Percentiles rank a stretch among this genome's conserved stretches.
Evolutionary conservation across 2,888 invertebrate genomes (phyloP).

Genomic region (Listrodromus nycthemerus): DNA sequence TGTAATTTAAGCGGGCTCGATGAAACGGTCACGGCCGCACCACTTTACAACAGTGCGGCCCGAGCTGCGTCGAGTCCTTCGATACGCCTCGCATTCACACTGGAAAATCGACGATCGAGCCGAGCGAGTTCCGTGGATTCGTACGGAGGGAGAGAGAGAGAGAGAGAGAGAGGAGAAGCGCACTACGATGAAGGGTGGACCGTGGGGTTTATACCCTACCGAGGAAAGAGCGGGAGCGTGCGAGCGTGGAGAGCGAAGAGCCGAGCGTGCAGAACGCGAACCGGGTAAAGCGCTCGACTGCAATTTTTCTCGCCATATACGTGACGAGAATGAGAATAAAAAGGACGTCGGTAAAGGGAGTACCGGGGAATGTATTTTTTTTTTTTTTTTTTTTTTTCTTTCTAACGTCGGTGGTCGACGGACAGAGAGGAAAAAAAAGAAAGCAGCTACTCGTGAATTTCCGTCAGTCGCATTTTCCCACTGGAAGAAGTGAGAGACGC

Average conservation of each 20-base stretch:
- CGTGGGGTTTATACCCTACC: conserved; percentile 50
- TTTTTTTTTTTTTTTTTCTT: conserved; percentile 18
- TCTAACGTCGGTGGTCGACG: conserved; percentile 13
- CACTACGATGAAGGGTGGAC: conserved; percentile 31
- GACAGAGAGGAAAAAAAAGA: conserved; percentile 69
- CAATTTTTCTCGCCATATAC: conserved; percentile 85
- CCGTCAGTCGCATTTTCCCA: conserved; percentile 55
- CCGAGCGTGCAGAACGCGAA: conserved; percentile 84
- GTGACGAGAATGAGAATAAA: conserved; percentile 82
- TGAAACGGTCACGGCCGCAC: too few relatives aligned
- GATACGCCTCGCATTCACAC: conserved; percentile 3
- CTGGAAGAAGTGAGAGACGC: conserved; percentile 51
- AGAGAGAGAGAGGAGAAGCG: conserved; percentile 50
- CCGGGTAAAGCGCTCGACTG: conserved; percentile 84
- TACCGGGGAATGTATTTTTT: conserved; percentile 44
- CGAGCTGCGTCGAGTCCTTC: background rate
- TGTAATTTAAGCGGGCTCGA: too few relatives aligned
- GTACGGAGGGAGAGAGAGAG: too few relatives aligned
- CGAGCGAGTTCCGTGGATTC: background rate
- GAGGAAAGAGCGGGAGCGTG: conserved; percentile 66
- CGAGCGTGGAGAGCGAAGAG: conserved; percentile 68
- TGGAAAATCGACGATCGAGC: conserved; percentile 6
- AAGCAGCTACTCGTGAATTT: conserved; percentile 67
- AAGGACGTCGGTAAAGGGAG: conserved; percentile 64
- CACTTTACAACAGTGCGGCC: background rate